phyloP scores from a whole-genome alignment of 1,140 invertebrate genomes.

The Penaeus vannamei region DNA sequence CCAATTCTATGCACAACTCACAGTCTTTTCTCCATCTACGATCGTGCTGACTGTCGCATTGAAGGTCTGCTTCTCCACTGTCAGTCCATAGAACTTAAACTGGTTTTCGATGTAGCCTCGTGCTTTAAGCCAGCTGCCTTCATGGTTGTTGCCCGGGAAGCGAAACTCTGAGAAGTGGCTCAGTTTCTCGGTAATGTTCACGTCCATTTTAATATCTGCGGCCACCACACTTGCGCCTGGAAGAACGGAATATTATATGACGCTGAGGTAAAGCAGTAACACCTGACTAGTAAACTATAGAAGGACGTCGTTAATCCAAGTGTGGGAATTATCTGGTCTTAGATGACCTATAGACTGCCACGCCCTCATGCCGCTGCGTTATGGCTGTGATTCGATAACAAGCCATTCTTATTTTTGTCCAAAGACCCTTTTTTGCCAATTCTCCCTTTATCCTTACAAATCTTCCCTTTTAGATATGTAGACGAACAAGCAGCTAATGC shows the following conservation, averaged over 20 bases:
- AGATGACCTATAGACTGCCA: too few relatives aligned
- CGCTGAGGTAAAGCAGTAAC: too few relatives aligned
- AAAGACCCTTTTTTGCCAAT: too few relatives aligned
- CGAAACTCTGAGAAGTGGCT: constrained; percentile 3
- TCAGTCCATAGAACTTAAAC: constrained; percentile 37
- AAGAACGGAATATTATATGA: not conserved
- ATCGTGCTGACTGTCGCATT: constrained; percentile 37
- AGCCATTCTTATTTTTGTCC: too few relatives aligned
- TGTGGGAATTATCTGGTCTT: too few relatives aligned
- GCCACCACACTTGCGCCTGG: not conserved
- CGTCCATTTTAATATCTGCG: not conserved
- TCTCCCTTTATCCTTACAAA: too few relatives aligned
- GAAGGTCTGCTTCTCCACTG: constrained; percentile 43
- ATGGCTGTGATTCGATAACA: too few relatives aligned
- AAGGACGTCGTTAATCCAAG: too few relatives aligned
- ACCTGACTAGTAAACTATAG: too few relatives aligned
- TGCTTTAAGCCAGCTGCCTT: not conserved
- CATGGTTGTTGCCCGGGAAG: constrained; percentile 8
- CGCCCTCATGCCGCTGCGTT: too few relatives aligned
- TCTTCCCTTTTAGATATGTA: too few relatives aligned
- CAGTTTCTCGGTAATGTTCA: constrained; percentile 5
- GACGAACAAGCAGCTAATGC: too few relatives aligned
- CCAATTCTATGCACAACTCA: not conserved
- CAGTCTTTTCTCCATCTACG: not conserved
- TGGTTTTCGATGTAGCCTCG: constrained; percentile 31